Base-by-base conservation (phyloP, 2,113 vertebrate genomes). In the Strix aluco region DNA sequence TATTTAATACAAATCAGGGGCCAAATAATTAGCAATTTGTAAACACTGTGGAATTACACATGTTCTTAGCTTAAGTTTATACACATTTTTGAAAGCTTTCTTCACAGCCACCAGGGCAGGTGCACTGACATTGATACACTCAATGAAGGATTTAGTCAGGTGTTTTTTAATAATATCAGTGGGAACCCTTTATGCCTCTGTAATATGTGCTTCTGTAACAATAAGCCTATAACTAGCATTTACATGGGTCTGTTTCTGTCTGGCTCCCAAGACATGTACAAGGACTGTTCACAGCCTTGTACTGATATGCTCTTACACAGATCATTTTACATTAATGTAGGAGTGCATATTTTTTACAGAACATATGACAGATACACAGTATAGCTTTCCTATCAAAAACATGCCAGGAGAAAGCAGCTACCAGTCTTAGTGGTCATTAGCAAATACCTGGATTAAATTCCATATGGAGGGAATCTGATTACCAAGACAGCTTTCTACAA, bases 391-490 rank as follows among this genome's bases (percentile, higher is more conserved):
- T 61, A 25, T 52, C 30, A 54, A 78, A 95, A 91, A 34, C 6
- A 30, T 30, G 11, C 38, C 80, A 49, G 46, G 29, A 51, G 59
- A 88, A 86, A 61, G n/a, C 83, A 91, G 69, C 30, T n/a, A 72
- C 62, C 36, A 80, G 27, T 57, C 49, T 75, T 74, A 79, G 59
- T 9, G 44, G 57, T 92, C 92, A 92, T 94, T 94, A 90, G 36
- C 77, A 95, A 96, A 96, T 91, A 93, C 67, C 79, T 78, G 80
- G 96, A 93, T 96, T 94, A 94, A 78, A 86, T 74, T 86, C 88
- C 77, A 38, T 61, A 59, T 0, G 6, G 86, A 78, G 5, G 4
- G 74, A 92, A 92, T 92, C 63, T 96, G 90, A 95, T 93, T 96
- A 88, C 92, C 8, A 11, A 81, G 82, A 77, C 82, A 81, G 88